A percentile compares a stretch with the other conserved stretches of the same genome.
Conservation (phyloP, 2,797 vertebrate species). For the Tangara arthus region DNA sequence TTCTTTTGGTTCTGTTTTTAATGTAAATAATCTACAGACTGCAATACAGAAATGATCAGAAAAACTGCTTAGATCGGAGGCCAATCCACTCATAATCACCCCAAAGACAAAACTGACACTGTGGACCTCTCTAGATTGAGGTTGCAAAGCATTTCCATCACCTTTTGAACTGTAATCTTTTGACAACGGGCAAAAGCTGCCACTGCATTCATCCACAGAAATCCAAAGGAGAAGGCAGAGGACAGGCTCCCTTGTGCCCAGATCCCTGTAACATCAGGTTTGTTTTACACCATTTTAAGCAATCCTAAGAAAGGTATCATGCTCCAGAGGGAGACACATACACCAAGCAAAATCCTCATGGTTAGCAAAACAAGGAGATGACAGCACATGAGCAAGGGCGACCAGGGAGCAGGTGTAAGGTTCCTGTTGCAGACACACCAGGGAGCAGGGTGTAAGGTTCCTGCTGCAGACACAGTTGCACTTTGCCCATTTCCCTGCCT, state of each 20-base stretch:
- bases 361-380: not conserved
- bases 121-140: not conserved
- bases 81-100: fast-evolving
- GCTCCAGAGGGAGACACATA: not conserved
- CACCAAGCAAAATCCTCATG: not conserved
- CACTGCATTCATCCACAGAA: not conserved
- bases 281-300: not conserved
- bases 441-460: too few species aligned
- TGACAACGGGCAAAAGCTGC: not conserved
- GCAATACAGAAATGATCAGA: not conserved
- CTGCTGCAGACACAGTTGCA: too few species aligned
- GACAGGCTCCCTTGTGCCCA: fast-evolving
- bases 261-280: not conserved
- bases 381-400: not conserved
- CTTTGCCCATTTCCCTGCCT: not conserved
- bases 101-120: not conserved
- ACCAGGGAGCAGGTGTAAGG: not conserved
- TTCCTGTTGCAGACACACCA: too few species aligned
- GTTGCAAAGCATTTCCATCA: not conserved
- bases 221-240: not conserved
- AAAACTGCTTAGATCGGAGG: not conserved
- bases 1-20: not conserved
- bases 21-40: not conserved
- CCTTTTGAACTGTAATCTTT: not conserved
- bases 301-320: not conserved